phyloP scores from a whole-genome alignment of 2,113 vertebrate genomes.

The Gymnarchus niloticus region DNA sequence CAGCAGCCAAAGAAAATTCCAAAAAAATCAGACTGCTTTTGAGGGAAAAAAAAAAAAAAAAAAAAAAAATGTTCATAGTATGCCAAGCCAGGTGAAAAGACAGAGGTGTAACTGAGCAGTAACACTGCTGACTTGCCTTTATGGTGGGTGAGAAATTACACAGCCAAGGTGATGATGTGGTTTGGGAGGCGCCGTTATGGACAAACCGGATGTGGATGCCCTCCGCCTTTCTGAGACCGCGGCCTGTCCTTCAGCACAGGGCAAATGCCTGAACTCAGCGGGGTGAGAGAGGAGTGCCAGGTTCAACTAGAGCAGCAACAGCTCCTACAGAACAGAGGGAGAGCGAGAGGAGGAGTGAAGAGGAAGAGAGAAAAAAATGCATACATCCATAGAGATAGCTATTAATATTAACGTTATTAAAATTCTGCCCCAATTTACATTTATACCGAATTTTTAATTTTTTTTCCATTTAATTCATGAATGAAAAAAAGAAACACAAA shows the following conservation, averaged over 20 bases:
- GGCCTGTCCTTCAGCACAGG: constrained; percentile 3
- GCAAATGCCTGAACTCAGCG: neutral
- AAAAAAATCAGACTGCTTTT: neutral
- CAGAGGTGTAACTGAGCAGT: too few species aligned
- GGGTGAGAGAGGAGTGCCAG: neutral
- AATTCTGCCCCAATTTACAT: neutral
- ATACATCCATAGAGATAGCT: neutral
- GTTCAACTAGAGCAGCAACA: neutral
- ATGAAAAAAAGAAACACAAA: neutral
- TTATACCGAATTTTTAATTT: neutral
- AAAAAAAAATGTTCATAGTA: too few species aligned
- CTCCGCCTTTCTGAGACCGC: neutral
- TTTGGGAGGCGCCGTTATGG: neutral
- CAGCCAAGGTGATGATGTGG: neutral
- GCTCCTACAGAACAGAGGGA: neutral
- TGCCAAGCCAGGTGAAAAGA: too few species aligned
- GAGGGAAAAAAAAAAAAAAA: too few species aligned
- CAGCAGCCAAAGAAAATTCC: neutral
- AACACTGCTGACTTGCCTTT: neutral
- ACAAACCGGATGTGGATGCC: neutral
- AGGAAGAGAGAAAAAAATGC: neutral
- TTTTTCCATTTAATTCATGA: neutral
- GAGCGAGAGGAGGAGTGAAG: neutral
- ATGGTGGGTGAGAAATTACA: neutral
- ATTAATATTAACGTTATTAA: neutral